Percentiles rank a stretch among this genome's conserved stretches.
Evolutionary conservation across 2,888 invertebrate species (phyloP).

Genomic region (Pandemis heparana): DNA sequence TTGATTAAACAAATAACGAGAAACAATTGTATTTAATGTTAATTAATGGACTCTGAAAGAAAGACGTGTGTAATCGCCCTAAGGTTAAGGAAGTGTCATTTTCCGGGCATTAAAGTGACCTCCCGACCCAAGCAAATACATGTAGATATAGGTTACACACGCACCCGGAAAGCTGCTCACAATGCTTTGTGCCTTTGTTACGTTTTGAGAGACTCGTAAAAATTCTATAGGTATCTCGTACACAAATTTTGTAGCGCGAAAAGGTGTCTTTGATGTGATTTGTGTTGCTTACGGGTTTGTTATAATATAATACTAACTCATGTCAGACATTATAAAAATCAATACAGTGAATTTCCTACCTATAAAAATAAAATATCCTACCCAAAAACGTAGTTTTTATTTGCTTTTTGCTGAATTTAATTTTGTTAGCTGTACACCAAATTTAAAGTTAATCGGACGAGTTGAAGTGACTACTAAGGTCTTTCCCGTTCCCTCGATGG

Average conservation of each 20-base stretch:
- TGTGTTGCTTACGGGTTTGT: background rate
- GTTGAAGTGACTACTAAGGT: too few species aligned
- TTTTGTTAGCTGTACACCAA: too few species aligned
- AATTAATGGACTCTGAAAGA: too few species aligned
- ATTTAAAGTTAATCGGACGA: too few species aligned
- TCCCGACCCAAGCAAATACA: constrained; percentile 27
- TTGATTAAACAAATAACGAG: too few species aligned
- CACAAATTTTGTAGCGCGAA: constrained; percentile 23
- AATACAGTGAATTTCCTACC: too few species aligned
- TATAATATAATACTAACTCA: background rate
- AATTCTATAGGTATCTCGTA: constrained; percentile 28
- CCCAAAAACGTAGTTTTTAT: too few species aligned
- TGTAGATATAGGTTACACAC: constrained; percentile 1
- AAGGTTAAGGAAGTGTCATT: constrained; percentile 32
- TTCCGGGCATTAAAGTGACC: constrained; percentile 39
- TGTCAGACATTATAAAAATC: too few species aligned
- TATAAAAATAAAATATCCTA: too few species aligned
- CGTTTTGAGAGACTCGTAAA: constrained; percentile 39
- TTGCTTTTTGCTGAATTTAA: too few species aligned
- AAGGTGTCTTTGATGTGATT: constrained; percentile 19
- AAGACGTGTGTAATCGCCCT: background rate
- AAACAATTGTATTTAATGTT: too few species aligned
- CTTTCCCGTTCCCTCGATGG: too few species aligned
- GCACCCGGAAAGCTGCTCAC: constrained; percentile 22
- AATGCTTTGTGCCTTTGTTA: constrained; percentile 41